Base-by-base conservation (phyloP, 2,113 vertebrate genomes). In the Puma concolor region DNA sequence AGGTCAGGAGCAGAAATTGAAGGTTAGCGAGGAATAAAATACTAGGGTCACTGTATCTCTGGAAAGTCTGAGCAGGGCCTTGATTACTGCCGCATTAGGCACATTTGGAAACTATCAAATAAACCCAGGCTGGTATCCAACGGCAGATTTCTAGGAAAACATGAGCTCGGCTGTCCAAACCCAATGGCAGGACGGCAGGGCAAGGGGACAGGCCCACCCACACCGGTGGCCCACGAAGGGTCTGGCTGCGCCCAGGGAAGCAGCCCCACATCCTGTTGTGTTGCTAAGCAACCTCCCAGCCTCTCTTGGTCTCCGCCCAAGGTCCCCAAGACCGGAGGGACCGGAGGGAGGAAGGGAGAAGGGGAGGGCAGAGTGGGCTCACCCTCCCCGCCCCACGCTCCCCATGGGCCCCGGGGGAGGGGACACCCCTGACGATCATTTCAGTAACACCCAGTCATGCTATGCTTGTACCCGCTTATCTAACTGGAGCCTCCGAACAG, bases 1-100 rank as follows among this genome's bases (percentile, higher is more conserved):
- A 99, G 98, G 98, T 98, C 98, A 98, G 88, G 67, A 74, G 72
- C 94, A 89, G 97, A 98, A 98, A 97, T 90, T 92, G 98, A 98
- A 98, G 98, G 98, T 98, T 98, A 98, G 98, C 74, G 57, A 98
- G 87, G 66, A 98, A 97, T 98, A 91, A 97, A 98, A 97, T 0
- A 41, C 81, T 29, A n/a, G 98, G 97, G 97, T 98, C 89, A 3
- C 86, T 76, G 81, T 69, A 14, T 94, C 84, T 63, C 92, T 0
- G 0, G 44, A 21, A 41, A 80, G 95, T 27, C 77, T 23, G 72
- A 23, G 25, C 82, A 60, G 96, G 96, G 72, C 97, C 95, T 92
- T 97, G 88, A 94, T 98, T 96, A 95, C 23, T 64, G 11, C 85
- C 54, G 15, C 86, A 80, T 98, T 94, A 92, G 97, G 88, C 96